Evolutionary conservation across 2,797 vertebrate species (phyloP).

Genomic region (Artibeus jamaicensis): DNA sequence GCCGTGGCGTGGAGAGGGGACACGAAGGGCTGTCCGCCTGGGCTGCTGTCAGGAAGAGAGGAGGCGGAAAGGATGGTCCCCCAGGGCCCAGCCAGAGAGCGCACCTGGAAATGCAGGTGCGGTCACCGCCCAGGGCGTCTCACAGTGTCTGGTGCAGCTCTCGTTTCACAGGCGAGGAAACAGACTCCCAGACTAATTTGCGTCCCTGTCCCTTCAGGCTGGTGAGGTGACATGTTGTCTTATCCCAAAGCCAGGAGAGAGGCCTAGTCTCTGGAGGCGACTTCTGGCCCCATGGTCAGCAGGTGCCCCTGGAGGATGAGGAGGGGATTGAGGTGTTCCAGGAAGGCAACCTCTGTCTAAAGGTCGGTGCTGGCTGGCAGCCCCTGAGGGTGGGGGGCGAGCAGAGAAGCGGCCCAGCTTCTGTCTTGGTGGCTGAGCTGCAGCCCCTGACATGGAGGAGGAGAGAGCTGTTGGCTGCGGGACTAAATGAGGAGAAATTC

Average conservation of each 20-base stretch:
- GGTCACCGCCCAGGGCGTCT: not conserved
- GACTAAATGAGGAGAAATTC: not conserved
- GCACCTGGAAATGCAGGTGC: too few relatives aligned
- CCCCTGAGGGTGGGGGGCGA: accelerated
- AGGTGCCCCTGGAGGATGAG: not conserved
- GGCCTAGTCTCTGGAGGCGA: not conserved
- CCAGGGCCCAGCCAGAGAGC: too few relatives aligned
- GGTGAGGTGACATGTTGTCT: not conserved
- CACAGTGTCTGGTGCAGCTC: not conserved
- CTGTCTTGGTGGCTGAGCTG: not conserved
- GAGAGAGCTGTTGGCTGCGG: not conserved
- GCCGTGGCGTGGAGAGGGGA: not conserved
- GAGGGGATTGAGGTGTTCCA: not conserved
- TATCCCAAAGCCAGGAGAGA: not conserved
- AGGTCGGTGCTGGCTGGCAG: not conserved
- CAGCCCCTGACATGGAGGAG: not conserved
- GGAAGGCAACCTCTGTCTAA: not conserved
- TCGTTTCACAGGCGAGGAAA: not conserved
- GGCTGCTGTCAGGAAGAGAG: not conserved
- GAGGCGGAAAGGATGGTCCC: not conserved
- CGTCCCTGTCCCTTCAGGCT: not conserved
- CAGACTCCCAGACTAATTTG: not conserved
- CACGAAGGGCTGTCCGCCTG: not conserved
- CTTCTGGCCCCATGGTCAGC: not conserved
- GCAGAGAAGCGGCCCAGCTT: not conserved